Evolutionary conservation across 2,888 invertebrate species (phyloP).

Genomic region (Thecophora atra): DNA sequence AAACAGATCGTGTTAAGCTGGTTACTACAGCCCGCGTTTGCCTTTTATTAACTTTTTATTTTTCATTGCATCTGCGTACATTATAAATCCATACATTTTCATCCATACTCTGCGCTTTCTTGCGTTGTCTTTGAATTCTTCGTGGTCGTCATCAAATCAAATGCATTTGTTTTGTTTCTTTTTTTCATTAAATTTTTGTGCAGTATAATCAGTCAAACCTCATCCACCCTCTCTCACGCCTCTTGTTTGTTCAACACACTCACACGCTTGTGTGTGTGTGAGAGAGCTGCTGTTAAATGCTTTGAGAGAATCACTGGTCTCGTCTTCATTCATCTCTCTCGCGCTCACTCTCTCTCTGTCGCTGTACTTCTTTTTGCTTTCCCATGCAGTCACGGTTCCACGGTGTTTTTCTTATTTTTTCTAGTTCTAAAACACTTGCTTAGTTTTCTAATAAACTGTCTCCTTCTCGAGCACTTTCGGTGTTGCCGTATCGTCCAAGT

Average conservation of each 20-base stretch:
- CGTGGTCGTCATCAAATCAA: too few relatives aligned
- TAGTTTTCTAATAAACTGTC: background rate
- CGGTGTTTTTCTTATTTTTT: conserved; percentile 29
- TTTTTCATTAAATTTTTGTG: too few relatives aligned
- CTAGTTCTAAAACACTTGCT: background rate
- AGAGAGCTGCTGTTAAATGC: background rate
- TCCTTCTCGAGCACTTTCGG: background rate
- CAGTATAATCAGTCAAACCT: too few relatives aligned
- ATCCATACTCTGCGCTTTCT: too few relatives aligned
- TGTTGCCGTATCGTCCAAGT: conserved; percentile 14
- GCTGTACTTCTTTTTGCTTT: conserved; percentile 15
- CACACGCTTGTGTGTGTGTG: background rate
- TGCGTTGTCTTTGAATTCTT: too few relatives aligned
- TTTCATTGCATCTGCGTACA: background rate
- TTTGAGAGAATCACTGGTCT: background rate
- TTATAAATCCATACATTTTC: background rate
- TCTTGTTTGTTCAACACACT: background rate
- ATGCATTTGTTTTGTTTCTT: too few relatives aligned
- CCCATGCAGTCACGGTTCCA: conserved; percentile 29
- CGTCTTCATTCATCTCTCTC: background rate
- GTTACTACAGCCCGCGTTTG: too few relatives aligned
- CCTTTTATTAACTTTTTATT: too few relatives aligned
- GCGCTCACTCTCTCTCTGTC: background rate
- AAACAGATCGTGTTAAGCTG: too few relatives aligned
- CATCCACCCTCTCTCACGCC: background rate